These are phyloP conservation scores for Galeopsomyia nigrocyanea DNA, from an alignment of 2,888 invertebrate species.

Conservation along the genomic window DNA sequence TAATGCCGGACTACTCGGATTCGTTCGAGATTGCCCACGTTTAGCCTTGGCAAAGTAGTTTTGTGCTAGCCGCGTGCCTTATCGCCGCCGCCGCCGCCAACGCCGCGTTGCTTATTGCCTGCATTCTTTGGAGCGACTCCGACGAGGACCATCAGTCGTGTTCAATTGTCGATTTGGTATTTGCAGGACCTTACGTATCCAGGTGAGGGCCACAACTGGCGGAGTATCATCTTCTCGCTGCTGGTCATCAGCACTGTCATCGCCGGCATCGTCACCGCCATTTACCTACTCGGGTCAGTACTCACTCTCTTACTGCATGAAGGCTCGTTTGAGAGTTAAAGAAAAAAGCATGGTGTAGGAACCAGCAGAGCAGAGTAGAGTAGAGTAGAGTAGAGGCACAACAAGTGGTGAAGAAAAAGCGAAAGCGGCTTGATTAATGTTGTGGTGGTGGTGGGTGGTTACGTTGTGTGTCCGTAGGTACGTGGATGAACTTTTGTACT, in stretches of 20 bases:
- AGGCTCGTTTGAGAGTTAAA: no score
- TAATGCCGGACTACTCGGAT: no score
- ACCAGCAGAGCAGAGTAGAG: slow-evolving; percentile 18
- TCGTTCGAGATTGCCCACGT: no score
- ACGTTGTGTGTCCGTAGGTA: slow-evolving; percentile 71
- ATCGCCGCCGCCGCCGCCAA: no score
- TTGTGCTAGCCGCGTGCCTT: no score
- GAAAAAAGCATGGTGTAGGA: no score
- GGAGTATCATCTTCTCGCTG: slow-evolving; percentile 88
- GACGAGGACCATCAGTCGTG: background rate
- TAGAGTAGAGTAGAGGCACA: background rate
- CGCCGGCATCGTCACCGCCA: slow-evolving; percentile 89
- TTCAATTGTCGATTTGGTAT: slow-evolving; percentile 27
- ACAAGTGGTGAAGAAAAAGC: background rate
- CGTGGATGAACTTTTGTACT: slow-evolving; percentile 90
- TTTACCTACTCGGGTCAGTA: slow-evolving; percentile 85
- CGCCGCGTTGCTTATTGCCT: slow-evolving; percentile 15
- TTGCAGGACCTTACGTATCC: slow-evolving; percentile 82
- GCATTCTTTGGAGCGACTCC: slow-evolving; percentile 18
- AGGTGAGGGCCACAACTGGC: slow-evolving; percentile 89
- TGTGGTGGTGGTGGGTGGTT: background rate
- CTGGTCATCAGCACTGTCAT: slow-evolving; percentile 90
- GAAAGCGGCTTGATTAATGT: background rate
- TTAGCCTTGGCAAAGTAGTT: no score
- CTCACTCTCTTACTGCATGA: no score